Evolutionary conservation across 2,113 vertebrate species (phyloP).

Genomic region (Chiloscyllium plagiosum): DNA sequence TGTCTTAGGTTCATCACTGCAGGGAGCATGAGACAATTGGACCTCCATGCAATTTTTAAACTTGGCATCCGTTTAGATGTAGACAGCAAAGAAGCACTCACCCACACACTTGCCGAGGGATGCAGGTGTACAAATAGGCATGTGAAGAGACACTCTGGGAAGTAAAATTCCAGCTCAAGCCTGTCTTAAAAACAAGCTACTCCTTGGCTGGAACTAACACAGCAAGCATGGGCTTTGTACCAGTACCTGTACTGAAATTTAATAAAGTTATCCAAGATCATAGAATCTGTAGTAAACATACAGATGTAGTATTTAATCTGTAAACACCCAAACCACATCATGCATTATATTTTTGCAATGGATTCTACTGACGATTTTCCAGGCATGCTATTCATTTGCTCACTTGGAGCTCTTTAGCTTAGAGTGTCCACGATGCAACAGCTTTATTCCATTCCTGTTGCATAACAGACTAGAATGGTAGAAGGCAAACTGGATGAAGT

Average conservation of each 20-base stretch:
- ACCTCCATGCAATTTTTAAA: neutral
- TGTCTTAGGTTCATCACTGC: neutral
- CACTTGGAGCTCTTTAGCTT: neutral
- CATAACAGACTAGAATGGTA: neutral
- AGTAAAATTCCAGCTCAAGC: neutral
- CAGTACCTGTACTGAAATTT: neutral
- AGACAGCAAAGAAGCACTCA: neutral
- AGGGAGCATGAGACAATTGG: neutral
- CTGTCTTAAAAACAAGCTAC: no score
- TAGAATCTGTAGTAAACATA: no score
- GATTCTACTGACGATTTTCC: no score
- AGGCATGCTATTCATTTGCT: no score
- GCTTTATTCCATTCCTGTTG: neutral
- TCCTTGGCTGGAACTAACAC: no score
- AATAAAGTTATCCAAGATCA: no score
- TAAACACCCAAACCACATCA: no score
- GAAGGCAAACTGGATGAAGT: neutral
- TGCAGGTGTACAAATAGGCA: no score
- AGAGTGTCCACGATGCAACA: neutral
- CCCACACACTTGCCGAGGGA: neutral
- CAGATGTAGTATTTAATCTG: no score
- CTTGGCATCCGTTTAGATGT: neutral
- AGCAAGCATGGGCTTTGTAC: neutral
- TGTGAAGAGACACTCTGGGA: neutral
- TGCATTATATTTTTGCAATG: no score